Evolutionary conservation across 2,113 vertebrate species (phyloP), one percentile per base, ranked within the genome.

Genomic region (Dipodomys merriami): DNA sequence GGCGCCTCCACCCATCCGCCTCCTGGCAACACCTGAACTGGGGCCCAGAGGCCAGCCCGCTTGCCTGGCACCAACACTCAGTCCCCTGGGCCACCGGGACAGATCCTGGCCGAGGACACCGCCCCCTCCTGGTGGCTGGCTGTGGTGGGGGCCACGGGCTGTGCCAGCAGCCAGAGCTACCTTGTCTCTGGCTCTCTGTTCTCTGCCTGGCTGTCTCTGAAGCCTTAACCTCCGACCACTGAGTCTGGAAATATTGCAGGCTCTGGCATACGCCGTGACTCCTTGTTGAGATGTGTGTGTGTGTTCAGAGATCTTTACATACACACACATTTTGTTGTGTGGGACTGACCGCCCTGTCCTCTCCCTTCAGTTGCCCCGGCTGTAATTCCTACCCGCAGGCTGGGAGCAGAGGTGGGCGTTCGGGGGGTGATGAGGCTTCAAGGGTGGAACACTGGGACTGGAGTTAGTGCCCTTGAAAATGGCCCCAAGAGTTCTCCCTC

Each of bases 71-170:
- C 44, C 15, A 5, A 22, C 20, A 20, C 19, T 7, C 71, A 1
- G 0, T 71, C 44, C 22, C 27, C 49, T 1, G 8, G 18, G 39
- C 46, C 81, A 35, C 27, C 1, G n/a, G 69, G 88, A 57, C 85
- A 15, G 27, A 15, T 3, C 67, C 60, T 19, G 18, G 22, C 46
- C 71, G 18, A 35, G n/a, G 65, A 20, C 30, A 27, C 76, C 33
- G 35, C 82, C 9, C 85, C 57, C 8, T 73, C 57, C 20, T 20
- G 71, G 85, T 89, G 85, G 73, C 39, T 71, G 89, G 27, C 86
- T 44, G 97, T 95, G 96, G 65, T 93, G 98, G 98, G 99, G 98
- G 0, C 49, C 71, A 18, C 29, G 30, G 18, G 23, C 99, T 62
- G 94, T 98, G 81, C 97, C 91, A 5, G 98, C 39, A 98, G 20